Percentiles rank a stretch among this genome's conserved stretches.
Evolutionary conservation across 2,113 vertebrate species (phyloP).

Genomic region (Catharus minimus): DNA sequence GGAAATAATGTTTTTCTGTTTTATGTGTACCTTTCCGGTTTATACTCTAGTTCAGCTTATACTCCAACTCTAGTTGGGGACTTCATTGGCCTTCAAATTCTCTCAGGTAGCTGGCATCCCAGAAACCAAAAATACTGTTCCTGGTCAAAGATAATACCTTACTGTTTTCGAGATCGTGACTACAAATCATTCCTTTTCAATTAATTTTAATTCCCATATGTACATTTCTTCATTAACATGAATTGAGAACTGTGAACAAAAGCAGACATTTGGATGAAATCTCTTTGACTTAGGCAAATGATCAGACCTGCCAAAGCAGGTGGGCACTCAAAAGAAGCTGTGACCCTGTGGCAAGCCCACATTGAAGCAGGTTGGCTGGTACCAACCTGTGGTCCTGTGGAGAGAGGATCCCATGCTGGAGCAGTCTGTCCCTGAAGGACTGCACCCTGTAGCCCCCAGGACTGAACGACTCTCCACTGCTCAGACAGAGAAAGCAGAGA

Average conservation of each 20-base stretch:
- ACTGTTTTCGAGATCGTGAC: background rate
- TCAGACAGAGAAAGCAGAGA: background rate
- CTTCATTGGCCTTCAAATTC: background rate
- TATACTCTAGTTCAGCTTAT: background rate
- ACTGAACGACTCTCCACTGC: accelerated
- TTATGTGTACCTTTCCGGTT: background rate
- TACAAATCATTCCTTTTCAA: background rate
- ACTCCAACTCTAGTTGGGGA: background rate
- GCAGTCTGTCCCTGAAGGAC: background rate
- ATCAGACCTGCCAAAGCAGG: background rate
- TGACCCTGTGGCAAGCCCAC: background rate
- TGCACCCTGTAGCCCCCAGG: background rate
- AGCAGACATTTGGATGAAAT: background rate
- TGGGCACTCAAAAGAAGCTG: background rate
- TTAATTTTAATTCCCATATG: background rate
- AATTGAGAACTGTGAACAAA: background rate
- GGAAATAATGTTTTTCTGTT: background rate
- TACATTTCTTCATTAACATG: background rate
- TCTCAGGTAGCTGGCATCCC: background rate
- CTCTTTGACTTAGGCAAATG: background rate
- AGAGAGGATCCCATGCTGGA: background rate
- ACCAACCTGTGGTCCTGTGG: background rate
- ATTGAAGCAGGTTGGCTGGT: background rate
- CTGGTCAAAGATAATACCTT: background rate
- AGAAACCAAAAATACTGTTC: background rate